Base-by-base conservation (phyloP, 2,888 invertebrate species). In the Mechanitis mazaeus region DNA sequence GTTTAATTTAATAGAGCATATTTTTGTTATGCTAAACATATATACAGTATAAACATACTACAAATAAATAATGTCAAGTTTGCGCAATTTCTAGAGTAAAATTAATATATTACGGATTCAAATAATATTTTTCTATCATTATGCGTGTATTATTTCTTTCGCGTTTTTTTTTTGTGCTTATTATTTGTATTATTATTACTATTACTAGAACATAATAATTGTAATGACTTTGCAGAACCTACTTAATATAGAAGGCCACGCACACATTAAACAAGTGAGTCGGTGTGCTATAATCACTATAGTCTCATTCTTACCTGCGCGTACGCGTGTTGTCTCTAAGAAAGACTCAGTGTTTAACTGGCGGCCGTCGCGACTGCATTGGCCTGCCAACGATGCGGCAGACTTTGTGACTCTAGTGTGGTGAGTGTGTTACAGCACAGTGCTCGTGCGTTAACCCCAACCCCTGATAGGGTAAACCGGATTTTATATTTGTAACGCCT, bases 401-500 rank as follows among this genome's bases (percentile, higher is more conserved):
- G 75, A 79, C 76, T 73, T 76, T 80, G 87, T 87, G 85, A 85
- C 83, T 84, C 76, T 76, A 82, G 87, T 88, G 88, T 81, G 78
- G 87, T 88, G 88, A 81, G 82, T 78, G 77, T 84, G 84, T 81
- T 80, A 77, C 79, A 84, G 83, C 84, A 80, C 83, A 85, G 87
- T 87, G 87, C 75, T 80, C 83, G 87, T 87, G 85, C 86, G 72
- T 84, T 87, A 85, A 88, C 87, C 86, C 83, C 84, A 83, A 83
- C 84, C 87, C 84, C 81, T 87, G 83, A 87, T 86, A 87, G 88
- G 88, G 88, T 77, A 79, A 85, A 86, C 87, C 84, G 88, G 88
- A 88, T 88, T 87, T 85, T 74, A 74, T 71, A 77, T 77, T 77
- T 77, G 76, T 80, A 81, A 81, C 85, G 83, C 81, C 82, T 81